Conservation (phyloP, 2,113 vertebrate genomes). For the Sakesphorus luctuosus region DNA sequence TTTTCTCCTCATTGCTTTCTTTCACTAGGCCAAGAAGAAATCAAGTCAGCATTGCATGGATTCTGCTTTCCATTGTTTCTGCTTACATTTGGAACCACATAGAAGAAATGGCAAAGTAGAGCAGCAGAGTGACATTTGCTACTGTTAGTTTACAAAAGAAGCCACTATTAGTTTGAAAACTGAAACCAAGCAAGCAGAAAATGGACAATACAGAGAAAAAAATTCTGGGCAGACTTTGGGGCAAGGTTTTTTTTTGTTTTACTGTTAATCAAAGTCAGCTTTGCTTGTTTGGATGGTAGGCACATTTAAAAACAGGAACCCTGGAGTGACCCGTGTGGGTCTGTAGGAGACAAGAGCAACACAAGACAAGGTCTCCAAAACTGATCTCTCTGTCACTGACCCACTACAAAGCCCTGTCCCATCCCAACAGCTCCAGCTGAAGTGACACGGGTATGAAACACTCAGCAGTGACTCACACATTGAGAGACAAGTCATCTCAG, state of each 20-base stretch:
- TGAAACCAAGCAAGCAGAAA: background rate
- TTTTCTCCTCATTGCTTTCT: background rate
- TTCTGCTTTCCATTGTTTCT: constrained; percentile 26
- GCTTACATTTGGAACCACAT: background rate
- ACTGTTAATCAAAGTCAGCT: background rate
- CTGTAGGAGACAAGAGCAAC: background rate
- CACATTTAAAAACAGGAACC: background rate
- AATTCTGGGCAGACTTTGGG: background rate
- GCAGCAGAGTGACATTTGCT: background rate
- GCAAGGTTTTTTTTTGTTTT: background rate
- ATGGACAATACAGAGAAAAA: background rate
- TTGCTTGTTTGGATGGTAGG: background rate
- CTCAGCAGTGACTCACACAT: background rate
- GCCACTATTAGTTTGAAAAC: background rate
- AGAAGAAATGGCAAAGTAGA: background rate
- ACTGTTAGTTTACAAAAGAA: background rate
- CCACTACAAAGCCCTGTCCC: background rate
- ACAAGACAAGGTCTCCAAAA: background rate
- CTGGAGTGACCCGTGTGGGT: background rate
- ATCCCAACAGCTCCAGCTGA: background rate
- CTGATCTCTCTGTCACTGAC: background rate
- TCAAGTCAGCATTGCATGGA: background rate
- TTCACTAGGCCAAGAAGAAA: constrained; percentile 4
- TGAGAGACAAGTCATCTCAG: background rate
- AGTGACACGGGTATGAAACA: background rate